Evolutionary conservation across 1,140 invertebrate genomes (phyloP).

Genomic region (Zaprionus kolodkinae): DNA sequence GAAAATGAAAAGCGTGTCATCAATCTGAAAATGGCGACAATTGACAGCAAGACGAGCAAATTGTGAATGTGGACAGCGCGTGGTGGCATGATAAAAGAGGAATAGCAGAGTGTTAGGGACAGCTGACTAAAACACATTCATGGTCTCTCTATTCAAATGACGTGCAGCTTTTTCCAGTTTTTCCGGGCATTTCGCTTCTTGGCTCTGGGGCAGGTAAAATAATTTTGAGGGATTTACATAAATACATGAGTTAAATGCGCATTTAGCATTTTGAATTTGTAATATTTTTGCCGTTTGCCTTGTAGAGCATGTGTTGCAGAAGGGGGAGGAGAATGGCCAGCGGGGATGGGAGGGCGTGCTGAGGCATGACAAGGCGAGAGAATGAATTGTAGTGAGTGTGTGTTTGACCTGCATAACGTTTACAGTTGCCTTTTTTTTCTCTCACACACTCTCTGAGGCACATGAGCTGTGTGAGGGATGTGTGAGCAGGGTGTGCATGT

Average conservation of each 20-base stretch:
- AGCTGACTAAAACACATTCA: conserved; percentile 26
- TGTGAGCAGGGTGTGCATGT: conserved; percentile 21
- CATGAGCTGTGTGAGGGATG: conserved; percentile 19
- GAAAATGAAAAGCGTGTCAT: conserved; percentile 37
- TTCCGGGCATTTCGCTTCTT: conserved; percentile 20
- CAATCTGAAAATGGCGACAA: conserved; percentile 76
- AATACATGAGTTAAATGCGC: conserved; percentile 84
- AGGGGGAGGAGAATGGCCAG: background rate
- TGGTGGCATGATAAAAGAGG: conserved; percentile 23
- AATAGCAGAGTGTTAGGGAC: background rate
- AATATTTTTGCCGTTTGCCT: conserved; percentile 77
- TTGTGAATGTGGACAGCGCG: conserved; percentile 45
- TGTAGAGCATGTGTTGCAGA: conserved; percentile 53
- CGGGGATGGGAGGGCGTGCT: background rate
- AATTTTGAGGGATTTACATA: conserved; percentile 82
- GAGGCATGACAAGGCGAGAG: background rate
- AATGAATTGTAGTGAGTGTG: conserved; percentile 30
- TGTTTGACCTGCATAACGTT: conserved; percentile 40
- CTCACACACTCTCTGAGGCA: conserved; percentile 19
- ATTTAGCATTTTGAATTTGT: conserved; percentile 83
- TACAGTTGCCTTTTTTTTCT: conserved; percentile 28
- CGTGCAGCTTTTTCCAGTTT: conserved; percentile 50
- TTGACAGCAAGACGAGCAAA: conserved; percentile 60
- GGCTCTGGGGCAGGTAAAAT: conserved; percentile 51
- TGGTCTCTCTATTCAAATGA: conserved; percentile 66